Conservation (phyloP, 2,888 invertebrate genomes). For the Epicampocera succincta region DNA sequence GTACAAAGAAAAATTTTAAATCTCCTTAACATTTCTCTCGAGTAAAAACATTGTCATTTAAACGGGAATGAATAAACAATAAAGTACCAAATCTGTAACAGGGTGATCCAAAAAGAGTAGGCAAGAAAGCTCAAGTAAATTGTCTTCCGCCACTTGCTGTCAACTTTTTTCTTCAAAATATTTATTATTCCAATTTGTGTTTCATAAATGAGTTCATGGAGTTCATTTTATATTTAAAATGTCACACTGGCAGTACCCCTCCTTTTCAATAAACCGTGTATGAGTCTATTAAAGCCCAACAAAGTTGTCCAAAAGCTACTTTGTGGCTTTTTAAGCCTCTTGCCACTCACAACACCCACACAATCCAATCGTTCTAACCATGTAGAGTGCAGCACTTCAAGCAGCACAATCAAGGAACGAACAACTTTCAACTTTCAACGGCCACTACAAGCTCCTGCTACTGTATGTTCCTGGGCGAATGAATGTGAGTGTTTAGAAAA, state of each 20-base stretch:
- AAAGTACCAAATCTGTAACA: neutral
- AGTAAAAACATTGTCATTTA: slow-evolving; percentile 23
- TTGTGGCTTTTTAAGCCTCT: slow-evolving; percentile 77
- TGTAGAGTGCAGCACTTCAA: slow-evolving; percentile 19
- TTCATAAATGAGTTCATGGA: neutral
- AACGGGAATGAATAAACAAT: slow-evolving; percentile 53
- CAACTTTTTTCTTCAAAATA: too few species aligned
- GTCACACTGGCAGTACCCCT: neutral
- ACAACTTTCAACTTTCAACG: slow-evolving; percentile 51
- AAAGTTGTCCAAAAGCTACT: slow-evolving; percentile 77
- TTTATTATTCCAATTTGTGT: too few species aligned
- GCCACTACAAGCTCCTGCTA: slow-evolving; percentile 11
- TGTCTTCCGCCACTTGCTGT: too few species aligned
- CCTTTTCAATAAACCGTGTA: neutral
- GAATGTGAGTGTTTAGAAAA: slow-evolving; percentile 55
- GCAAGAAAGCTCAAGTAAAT: neutral
- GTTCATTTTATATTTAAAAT: neutral
- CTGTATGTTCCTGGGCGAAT: neutral
- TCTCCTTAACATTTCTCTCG: slow-evolving; percentile 25
- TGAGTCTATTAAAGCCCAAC: slow-evolving; percentile 37
- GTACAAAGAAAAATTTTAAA: slow-evolving; percentile 43
- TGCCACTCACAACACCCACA: slow-evolving; percentile 56
- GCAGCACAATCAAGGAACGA: slow-evolving; percentile 49
- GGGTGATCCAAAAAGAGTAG: neutral
- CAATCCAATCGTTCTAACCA: slow-evolving; percentile 34